These are phyloP conservation scores for Euglossa dilemma DNA, from an alignment of 1,140 invertebrate genomes.

Conservation along the genomic window DNA sequence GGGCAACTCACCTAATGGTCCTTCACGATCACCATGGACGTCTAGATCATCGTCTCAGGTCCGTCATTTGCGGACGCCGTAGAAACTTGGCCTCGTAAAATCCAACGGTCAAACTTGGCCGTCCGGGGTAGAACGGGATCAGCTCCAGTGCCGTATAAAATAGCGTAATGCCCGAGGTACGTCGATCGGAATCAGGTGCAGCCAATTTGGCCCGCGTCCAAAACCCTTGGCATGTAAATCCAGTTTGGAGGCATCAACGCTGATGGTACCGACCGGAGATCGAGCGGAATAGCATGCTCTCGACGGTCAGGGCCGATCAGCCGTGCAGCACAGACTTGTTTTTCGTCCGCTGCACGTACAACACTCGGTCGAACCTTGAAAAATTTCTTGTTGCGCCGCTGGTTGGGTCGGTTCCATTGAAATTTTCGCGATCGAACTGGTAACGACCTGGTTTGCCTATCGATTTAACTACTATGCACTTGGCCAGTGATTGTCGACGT, in stretches of 20 bases:
- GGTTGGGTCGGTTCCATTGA: background rate
- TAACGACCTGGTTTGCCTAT: background rate
- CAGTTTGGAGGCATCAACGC: slow-evolving; percentile 65
- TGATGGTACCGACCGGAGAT: slow-evolving; percentile 59
- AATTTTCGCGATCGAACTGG: background rate
- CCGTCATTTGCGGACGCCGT: slow-evolving; percentile 70
- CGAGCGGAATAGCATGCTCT: slow-evolving; percentile 53
- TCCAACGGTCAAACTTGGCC: slow-evolving; percentile 68
- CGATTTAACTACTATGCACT: background rate
- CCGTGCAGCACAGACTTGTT: slow-evolving; percentile 42
- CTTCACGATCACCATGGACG: slow-evolving; percentile 1
- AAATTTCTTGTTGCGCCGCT: slow-evolving; percentile 14
- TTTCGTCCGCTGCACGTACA: slow-evolving; percentile 39
- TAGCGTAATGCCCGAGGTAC: slow-evolving; percentile 69
- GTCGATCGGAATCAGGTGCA: slow-evolving; percentile 77
- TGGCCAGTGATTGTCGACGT: background rate
- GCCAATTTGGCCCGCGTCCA: slow-evolving; percentile 75
- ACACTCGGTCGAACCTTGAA: slow-evolving; percentile 37
- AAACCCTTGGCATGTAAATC: slow-evolving; percentile 70
- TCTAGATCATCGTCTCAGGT: slow-evolving; percentile 62
- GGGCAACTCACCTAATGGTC: background rate
- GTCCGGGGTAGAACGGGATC: slow-evolving; percentile 45
- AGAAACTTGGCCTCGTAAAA: slow-evolving; percentile 74
- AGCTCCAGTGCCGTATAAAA: slow-evolving; percentile 67
- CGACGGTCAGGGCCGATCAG: slow-evolving; percentile 44